Evolutionary conservation across 2,888 invertebrate species (phyloP).

Genomic region (Meta bourneti): DNA sequence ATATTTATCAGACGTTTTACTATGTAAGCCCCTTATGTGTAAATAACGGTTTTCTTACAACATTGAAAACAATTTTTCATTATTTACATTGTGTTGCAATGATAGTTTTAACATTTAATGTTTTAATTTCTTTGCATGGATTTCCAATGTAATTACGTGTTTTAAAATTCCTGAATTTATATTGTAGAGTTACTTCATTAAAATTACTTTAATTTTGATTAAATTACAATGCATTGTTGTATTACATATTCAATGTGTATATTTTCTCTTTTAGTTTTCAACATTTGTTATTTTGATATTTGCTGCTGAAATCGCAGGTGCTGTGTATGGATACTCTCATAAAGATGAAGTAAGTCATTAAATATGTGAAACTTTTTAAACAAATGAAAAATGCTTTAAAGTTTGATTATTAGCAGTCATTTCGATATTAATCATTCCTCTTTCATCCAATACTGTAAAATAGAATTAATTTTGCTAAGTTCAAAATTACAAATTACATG

Average conservation of each 20-base stretch:
- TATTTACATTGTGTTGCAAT: too few species aligned
- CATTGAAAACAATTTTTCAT: too few species aligned
- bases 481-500: too few species aligned
- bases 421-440: too few species aligned
- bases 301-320: slow-evolving; percentile 89
- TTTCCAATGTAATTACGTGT: background rate
- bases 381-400: background rate
- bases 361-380: background rate
- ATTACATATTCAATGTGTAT: background rate
- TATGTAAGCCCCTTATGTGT: too few species aligned
- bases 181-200: background rate
- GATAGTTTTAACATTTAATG: too few species aligned
- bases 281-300: slow-evolving; percentile 88
- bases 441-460: too few species aligned
- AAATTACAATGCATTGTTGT: background rate
- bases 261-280: slow-evolving; percentile 85
- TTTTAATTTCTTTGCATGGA: too few species aligned
- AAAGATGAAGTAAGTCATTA: slow-evolving; percentile 82
- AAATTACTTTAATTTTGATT: background rate
- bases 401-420: too few species aligned
- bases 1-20: too few species aligned
- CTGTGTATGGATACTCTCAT: slow-evolving; percentile 88
- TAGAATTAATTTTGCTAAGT: too few species aligned
- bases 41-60: too few species aligned
- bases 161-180: background rate